Base-by-base conservation (phyloP, 2,888 invertebrate genomes). In the Euzophera pinguis region DNA sequence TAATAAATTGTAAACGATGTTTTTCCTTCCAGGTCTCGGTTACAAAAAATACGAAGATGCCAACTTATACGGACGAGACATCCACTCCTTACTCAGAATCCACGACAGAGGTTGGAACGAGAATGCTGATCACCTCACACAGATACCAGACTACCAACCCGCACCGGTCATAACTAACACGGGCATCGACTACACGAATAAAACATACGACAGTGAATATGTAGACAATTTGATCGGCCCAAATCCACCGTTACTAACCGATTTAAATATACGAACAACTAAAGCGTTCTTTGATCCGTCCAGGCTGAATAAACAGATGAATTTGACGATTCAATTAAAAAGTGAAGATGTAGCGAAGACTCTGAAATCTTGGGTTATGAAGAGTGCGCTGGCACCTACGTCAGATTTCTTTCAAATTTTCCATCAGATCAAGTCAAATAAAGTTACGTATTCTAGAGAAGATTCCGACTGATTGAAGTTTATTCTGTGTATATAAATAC, bases 151-250 rank as follows among this genome's bases (percentile, higher is more conserved):
- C 9, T 87, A 83, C 65, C 53, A 55, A 0, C 81, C 83, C 0
- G 54, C 54, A 0, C 88, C 88, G 0, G 54, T 71, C 0, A 49
- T 78, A 0, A 75, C 78, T 0, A 54, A 57, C 0, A 66, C 67
- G 0, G 86, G 87, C 0, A 82, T 88, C 1, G 89, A 89, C 37
- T 89, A 78, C 50, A 88, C 88, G 0, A 69, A 79, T 43, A 69
- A 66, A 16, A 42, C 47, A 0, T 81, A 85, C 12, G 67, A 82
- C 8, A 73, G 75, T 0, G 52, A 69, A 0, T 87, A 84, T 4
- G 72, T 85, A 0, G 71, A 79, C 0, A 63, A 57, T 0, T n/a
- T 85, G 0, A 42, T 89, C 0, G 88, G 88, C 0, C 81, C 87
- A 0, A 53, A 78, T 14, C 85, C 87, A 0, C 86, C 88, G 0